A percentile compares a stretch with the other conserved stretches of the same genome.
These are phyloP conservation scores for Stichopus horrens DNA, from an alignment of 53 echinoderm and acorn worm genomes.

Conservation along the genomic window DNA sequence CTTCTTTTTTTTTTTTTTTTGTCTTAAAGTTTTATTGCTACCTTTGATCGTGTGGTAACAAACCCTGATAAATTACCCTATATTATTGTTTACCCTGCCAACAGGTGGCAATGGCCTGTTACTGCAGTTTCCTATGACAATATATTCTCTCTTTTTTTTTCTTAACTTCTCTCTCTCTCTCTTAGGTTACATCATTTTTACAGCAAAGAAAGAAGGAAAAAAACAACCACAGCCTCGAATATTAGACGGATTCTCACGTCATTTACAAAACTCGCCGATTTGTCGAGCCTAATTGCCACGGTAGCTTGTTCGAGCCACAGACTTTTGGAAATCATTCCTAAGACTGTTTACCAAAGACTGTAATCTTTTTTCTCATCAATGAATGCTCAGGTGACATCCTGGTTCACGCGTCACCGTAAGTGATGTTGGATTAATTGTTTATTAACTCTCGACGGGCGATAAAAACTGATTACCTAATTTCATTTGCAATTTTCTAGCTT, in stretches of 20 bases:
- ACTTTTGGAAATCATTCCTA: background rate
- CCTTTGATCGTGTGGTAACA: no score
- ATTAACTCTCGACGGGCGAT: no score
- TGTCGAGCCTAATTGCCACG: background rate
- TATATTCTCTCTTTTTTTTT: background rate
- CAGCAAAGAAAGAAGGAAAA: background rate
- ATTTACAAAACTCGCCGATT: background rate
- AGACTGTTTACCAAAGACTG: no score
- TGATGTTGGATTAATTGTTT: no score
- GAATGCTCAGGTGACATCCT: no score
- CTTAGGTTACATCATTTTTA: background rate
- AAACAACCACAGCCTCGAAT: background rate
- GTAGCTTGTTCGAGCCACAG: background rate
- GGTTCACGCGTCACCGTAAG: no score
- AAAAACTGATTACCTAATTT: no score
- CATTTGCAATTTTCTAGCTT: no score
- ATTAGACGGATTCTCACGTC: background rate
- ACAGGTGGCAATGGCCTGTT: slow-evolving; percentile 3
- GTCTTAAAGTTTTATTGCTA: no score
- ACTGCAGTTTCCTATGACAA: background rate
- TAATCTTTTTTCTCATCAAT: no score
- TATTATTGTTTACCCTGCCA: background rate
- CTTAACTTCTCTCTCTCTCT: background rate
- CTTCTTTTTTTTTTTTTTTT: no score
- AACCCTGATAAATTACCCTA: background rate